A percentile compares a stretch with the other conserved stretches of the same genome.
phyloP scores from a whole-genome alignment of 35 echinoderm and acorn worm species.

The Ophiothrix spiculata region DNA sequence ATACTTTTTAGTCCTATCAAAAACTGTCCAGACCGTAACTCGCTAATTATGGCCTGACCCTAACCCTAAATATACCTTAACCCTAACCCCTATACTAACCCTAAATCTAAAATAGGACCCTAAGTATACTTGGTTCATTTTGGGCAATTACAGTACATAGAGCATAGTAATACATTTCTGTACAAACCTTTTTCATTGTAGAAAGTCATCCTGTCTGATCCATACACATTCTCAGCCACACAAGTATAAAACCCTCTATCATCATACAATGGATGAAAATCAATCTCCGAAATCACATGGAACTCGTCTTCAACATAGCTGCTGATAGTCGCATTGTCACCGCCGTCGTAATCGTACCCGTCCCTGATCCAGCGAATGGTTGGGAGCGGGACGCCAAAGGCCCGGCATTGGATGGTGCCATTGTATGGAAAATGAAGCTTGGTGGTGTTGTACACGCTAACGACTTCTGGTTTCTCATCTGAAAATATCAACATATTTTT shows the following conservation, averaged over 20 bases:
- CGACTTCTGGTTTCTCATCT: slow-evolving; percentile 22
- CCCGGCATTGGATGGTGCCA: slow-evolving; percentile 83
- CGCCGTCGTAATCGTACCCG: slow-evolving; percentile 50
- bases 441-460: slow-evolving; percentile 69
- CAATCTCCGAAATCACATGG: slow-evolving; percentile 75
- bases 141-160: too few relatives aligned
- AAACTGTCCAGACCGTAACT: too few relatives aligned
- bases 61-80: too few relatives aligned
- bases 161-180: too few relatives aligned
- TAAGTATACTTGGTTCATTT: too few relatives aligned
- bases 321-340: slow-evolving; percentile 70
- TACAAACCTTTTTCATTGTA: slow-evolving; percentile 87
- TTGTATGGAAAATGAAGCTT: slow-evolving; percentile 81
- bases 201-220: slow-evolving; percentile 47
- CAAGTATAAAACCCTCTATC: slow-evolving; percentile 77
- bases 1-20: too few relatives aligned
- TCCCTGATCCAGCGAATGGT: slow-evolving; percentile 68
- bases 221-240: slow-evolving; percentile 63
- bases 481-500: background rate
- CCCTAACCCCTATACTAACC: too few relatives aligned
- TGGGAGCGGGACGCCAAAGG: slow-evolving; percentile 78
- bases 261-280: slow-evolving; percentile 69
- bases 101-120: too few relatives aligned
- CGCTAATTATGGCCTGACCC: too few relatives aligned
- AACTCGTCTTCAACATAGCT: slow-evolving; percentile 65